phyloP scores from a whole-genome alignment of 1,140 invertebrate species.

The Pinna nobilis region DNA sequence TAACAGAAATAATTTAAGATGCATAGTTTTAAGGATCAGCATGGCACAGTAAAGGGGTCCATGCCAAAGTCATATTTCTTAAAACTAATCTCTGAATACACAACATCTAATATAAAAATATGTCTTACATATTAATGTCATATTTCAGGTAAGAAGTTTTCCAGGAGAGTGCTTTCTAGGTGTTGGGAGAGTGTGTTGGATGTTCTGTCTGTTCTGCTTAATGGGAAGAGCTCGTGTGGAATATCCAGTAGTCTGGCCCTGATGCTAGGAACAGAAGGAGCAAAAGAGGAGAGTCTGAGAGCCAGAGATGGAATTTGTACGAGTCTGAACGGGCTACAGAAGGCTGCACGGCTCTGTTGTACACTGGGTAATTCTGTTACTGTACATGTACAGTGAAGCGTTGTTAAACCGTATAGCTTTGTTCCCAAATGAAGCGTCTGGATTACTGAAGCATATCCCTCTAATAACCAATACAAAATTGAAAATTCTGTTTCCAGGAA shows the following conservation, averaged over 20 bases:
- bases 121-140: neutral
- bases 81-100: neutral
- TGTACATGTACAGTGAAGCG: neutral
- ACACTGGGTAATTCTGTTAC: slow-evolving; percentile 78
- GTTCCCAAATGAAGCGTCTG: neutral
- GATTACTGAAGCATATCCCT: too few species aligned
- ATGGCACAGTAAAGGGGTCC: neutral
- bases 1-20: too few species aligned
- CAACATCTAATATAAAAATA: neutral
- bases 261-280: slow-evolving; percentile 74
- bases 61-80: neutral
- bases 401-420: neutral
- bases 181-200: slow-evolving; percentile 94
- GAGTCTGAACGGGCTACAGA: slow-evolving; percentile 92
- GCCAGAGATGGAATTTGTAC: slow-evolving; percentile 85
- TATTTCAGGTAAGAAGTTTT: slow-evolving; percentile 75
- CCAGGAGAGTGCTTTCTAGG: slow-evolving; percentile 84
- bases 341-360: slow-evolving; percentile 78
- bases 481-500: too few species aligned
- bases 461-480: neutral
- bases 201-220: slow-evolving; percentile 87
- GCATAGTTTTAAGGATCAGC: too few species aligned
- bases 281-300: slow-evolving; percentile 74
- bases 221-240: slow-evolving; percentile 77
- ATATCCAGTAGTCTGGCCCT: slow-evolving; percentile 74